These are phyloP conservation scores for Chelonia mydas DNA, from an alignment of 2,797 vertebrate genomes.

Conservation along the genomic window DNA sequence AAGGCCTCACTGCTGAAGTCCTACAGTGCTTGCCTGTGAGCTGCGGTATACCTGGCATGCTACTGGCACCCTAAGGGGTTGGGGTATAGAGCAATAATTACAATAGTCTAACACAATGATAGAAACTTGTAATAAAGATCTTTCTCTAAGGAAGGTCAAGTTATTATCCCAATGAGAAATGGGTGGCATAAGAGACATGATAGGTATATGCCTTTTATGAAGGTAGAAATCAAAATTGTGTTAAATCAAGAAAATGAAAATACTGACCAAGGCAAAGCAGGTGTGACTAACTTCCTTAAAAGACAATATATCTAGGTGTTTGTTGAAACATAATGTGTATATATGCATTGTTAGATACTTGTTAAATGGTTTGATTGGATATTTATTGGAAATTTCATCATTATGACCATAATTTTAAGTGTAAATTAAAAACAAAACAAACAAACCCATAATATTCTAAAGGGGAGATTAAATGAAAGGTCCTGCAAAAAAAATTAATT, in stretches of 20 bases:
- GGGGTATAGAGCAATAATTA: not conserved
- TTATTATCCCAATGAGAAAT: not conserved
- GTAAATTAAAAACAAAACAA: not conserved
- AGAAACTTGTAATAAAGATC: not conserved
- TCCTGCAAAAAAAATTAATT: not conserved
- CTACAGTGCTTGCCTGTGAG: not conserved
- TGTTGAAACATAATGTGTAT: not conserved
- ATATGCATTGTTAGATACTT: not conserved
- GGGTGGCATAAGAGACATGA: not conserved
- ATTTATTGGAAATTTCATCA: not conserved
- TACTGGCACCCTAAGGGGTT: not conserved
- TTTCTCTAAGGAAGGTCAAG: not conserved
- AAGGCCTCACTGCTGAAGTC: not conserved
- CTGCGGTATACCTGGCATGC: not conserved
- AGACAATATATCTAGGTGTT: not conserved
- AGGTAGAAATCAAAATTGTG: slow-evolving; percentile 7
- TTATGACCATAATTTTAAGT: too few species aligned
- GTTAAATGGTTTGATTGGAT: not conserved
- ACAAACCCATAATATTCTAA: not conserved
- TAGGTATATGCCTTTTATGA: not conserved
- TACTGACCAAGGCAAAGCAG: slow-evolving; percentile 38
- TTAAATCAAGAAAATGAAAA: slow-evolving; percentile 33
- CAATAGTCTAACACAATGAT: not conserved
- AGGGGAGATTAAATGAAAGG: not conserved
- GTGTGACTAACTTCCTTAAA: not conserved